phyloP scores from a whole-genome alignment of 2,888 invertebrate species.

The Hipparchia semele region DNA sequence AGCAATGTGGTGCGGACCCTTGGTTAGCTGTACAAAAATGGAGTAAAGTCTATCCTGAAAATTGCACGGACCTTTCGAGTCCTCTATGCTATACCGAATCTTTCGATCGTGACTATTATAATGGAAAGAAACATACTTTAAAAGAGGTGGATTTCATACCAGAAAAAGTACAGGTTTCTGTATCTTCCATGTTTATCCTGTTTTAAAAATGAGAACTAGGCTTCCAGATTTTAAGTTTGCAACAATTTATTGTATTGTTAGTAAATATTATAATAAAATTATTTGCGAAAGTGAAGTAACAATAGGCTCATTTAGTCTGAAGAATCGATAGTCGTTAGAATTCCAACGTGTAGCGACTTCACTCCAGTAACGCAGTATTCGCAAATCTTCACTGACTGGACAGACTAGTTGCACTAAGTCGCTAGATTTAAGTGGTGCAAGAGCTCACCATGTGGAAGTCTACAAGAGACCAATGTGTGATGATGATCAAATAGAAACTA shows the following conservation, averaged over 20 bases:
- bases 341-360: too few species aligned
- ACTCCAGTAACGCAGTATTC: too few species aligned
- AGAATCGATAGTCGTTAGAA: too few species aligned
- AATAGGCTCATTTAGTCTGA: too few species aligned
- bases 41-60: constrained; percentile 59
- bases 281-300: too few species aligned
- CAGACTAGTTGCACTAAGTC: too few species aligned
- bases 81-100: constrained; percentile 53
- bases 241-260: too few species aligned
- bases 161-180: constrained; percentile 44
- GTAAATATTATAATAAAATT: too few species aligned
- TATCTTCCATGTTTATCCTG: background rate
- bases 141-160: constrained; percentile 45
- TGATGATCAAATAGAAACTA: background rate
- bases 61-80: constrained; percentile 64
- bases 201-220: background rate
- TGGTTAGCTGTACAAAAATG: constrained; percentile 57
- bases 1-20: constrained; percentile 58
- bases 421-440: too few species aligned
- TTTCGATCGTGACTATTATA: constrained; percentile 61
- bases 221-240: too few species aligned
- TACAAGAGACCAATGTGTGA: background rate
- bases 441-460: too few species aligned
- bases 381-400: too few species aligned
- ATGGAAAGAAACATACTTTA: constrained; percentile 49